These are phyloP conservation scores for Drosophila littoralis DNA, from an alignment of 1,140 invertebrate species.

Conservation along the genomic window DNA sequence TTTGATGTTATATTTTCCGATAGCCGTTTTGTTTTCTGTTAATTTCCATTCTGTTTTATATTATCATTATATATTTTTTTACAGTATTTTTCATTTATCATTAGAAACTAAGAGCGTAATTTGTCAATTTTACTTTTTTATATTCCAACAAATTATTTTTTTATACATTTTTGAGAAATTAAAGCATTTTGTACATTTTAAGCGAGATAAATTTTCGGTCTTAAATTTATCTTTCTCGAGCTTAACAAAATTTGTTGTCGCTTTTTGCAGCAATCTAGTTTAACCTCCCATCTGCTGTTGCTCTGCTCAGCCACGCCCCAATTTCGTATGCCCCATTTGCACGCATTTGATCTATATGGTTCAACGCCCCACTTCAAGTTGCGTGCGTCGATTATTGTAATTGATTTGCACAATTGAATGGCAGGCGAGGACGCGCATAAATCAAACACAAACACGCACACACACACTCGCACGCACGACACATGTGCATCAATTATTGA, in stretches of 20 bases:
- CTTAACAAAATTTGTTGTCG: neutral
- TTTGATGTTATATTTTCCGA: no score
- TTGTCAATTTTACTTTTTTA: no score
- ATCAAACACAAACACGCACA: conserved; percentile 42
- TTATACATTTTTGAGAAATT: no score
- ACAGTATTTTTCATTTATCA: no score
- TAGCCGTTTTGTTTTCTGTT: no score
- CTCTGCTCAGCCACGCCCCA: neutral
- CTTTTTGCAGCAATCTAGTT: neutral
- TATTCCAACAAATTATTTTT: no score
- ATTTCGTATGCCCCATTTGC: neutral
- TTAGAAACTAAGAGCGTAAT: no score
- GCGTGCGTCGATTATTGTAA: conserved; percentile 77
- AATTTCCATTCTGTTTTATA: no score
- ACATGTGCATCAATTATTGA: conserved; percentile 75
- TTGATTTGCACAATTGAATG: conserved; percentile 79
- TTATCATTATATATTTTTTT: no score
- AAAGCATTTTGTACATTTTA: no score
- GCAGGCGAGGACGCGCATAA: conserved; percentile 75
- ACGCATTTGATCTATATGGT: conserved; percentile 29
- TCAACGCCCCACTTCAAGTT: conserved; percentile 49
- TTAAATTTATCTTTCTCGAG: neutral
- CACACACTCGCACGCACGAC: conserved; percentile 12
- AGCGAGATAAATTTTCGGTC: no score
- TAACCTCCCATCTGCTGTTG: neutral